Percentiles rank a stretch among this genome's conserved stretches.
These are phyloP conservation scores for Mamestra brassicae DNA, from an alignment of 2,888 invertebrate genomes.

Conservation along the genomic window DNA sequence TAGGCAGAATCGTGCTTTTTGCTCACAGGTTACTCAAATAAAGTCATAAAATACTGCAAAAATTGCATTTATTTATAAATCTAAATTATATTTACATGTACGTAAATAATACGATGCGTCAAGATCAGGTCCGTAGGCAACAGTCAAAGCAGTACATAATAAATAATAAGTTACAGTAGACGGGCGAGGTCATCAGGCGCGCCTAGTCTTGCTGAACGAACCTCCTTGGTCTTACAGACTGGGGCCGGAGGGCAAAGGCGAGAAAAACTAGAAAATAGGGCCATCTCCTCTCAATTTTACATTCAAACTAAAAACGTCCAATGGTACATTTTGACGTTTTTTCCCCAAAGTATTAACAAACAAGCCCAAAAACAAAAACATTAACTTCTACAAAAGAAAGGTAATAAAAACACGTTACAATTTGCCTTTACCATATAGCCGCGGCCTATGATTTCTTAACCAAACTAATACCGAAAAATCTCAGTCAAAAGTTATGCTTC, in stretches of 20 bases:
- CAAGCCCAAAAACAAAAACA: constrained; percentile 46
- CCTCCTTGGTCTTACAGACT: constrained; percentile 62
- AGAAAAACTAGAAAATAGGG: constrained; percentile 46
- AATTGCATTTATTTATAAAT: constrained; percentile 86
- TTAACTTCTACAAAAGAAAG: constrained; percentile 50
- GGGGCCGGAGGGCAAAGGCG: constrained; percentile 71
- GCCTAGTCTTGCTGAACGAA: constrained; percentile 75
- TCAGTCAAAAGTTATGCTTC: constrained; percentile 44
- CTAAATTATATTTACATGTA: constrained; percentile 86
- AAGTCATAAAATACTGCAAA: constrained; percentile 75
- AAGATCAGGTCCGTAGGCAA: constrained; percentile 90
- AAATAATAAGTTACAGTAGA: constrained; percentile 72
- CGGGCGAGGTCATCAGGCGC: constrained; percentile 74
- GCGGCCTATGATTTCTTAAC: constrained; percentile 60
- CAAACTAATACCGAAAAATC: constrained; percentile 45
- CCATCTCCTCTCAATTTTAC: constrained; percentile 8
- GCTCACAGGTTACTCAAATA: neutral
- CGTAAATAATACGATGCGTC: constrained; percentile 88
- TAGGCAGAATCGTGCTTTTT: neutral
- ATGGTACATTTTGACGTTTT: constrained; percentile 60
- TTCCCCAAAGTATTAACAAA: constrained; percentile 18
- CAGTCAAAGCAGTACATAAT: constrained; percentile 88
- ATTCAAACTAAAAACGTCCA: constrained; percentile 42
- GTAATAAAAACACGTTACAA: constrained; percentile 34
- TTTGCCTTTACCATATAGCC: constrained; percentile 70